These are phyloP conservation scores for Helicoverpa armigera DNA, from an alignment of 1,140 invertebrate genomes.

Conservation along the genomic window DNA sequence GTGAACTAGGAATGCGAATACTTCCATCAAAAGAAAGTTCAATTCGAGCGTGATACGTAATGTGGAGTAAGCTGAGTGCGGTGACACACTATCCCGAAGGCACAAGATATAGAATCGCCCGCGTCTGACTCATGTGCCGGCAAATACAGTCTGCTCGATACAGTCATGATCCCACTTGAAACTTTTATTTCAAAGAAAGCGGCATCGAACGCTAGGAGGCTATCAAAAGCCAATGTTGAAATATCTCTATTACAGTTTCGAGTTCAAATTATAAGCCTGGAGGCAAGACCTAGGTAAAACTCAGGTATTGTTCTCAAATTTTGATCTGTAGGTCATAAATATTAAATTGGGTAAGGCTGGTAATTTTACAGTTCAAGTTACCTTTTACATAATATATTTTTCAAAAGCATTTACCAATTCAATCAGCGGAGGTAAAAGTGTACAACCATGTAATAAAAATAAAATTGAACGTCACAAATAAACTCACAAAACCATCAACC, in stretches of 20 bases:
- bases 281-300: neutral
- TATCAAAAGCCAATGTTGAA: conserved; percentile 48
- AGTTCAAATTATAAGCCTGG: conserved; percentile 30
- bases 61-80: neutral
- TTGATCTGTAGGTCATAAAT: neutral
- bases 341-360: neutral
- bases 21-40: conserved; percentile 60
- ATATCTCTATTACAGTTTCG: conserved; percentile 37
- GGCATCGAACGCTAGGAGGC: conserved; percentile 42
- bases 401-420: no score
- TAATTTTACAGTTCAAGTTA: no score
- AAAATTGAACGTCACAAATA: no score
- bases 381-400: no score
- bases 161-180: conserved; percentile 58
- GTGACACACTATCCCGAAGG: conserved; percentile 23
- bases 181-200: conserved; percentile 63
- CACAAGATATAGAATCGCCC: conserved; percentile 39
- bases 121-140: conserved; percentile 15
- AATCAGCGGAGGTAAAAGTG: no score
- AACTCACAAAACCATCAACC: no score
- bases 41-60: conserved; percentile 41
- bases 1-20: conserved; percentile 62
- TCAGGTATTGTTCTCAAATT: conserved; percentile 2
- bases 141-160: conserved; percentile 50
- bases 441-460: no score